Evolutionary conservation across 2,113 vertebrate genomes (phyloP).

Genomic region (Conger conger): DNA sequence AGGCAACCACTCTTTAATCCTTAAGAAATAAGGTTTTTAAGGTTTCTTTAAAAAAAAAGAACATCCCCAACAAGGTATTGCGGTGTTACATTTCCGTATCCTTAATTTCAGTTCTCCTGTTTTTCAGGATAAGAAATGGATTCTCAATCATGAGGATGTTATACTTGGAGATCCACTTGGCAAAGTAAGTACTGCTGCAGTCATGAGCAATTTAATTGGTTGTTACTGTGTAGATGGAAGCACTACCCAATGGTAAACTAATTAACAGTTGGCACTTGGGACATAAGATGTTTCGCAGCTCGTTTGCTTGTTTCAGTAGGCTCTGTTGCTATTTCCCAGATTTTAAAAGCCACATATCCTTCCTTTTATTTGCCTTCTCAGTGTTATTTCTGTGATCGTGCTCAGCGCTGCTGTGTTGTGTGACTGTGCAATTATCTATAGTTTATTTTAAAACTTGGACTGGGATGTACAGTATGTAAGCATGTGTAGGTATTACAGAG

Average conservation of each 20-base stretch:
- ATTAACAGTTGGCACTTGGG: neutral
- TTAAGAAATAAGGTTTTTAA: neutral
- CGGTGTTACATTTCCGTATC: neutral
- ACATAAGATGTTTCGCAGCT: neutral
- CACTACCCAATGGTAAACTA: neutral
- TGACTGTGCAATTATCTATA: neutral
- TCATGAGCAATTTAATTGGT: neutral
- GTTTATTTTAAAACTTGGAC: neutral
- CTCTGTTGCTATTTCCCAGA: neutral
- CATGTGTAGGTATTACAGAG: neutral
- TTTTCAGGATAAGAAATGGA: conserved; percentile 92
- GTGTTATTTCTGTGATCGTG: neutral
- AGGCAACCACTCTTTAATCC: neutral
- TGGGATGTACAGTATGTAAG: neutral
- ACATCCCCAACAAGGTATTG: neutral
- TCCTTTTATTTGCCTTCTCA: neutral
- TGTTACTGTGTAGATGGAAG: neutral
- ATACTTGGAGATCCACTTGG: conserved; percentile 87
- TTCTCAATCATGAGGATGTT: conserved; percentile 95
- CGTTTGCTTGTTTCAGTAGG: neutral
- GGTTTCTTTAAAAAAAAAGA: neutral
- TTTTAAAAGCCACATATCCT: neutral
- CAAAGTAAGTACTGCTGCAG: conserved; percentile 76
- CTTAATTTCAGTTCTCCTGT: conserved; percentile 35
- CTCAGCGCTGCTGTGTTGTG: neutral